Percentiles rank a stretch among this genome's conserved stretches.
Evolutionary conservation across 1,140 invertebrate genomes (phyloP).

Genomic region (Nixonia krombeini): DNA sequence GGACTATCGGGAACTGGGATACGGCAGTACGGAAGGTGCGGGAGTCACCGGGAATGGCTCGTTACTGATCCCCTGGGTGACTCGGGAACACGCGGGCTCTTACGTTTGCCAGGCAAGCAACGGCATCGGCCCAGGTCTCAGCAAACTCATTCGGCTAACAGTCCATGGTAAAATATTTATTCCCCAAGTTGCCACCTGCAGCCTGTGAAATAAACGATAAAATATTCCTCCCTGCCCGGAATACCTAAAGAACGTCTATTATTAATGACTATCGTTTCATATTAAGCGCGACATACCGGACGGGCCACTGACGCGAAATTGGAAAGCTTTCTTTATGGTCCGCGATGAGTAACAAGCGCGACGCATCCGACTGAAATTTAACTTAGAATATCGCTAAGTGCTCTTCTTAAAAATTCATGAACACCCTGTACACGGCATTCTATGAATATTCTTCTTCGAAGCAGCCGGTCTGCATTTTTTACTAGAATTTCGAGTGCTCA

Average conservation of each 20-base stretch:
- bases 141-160: slow-evolving; percentile 77
- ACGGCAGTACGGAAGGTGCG: slow-evolving; percentile 62
- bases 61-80: slow-evolving; percentile 72
- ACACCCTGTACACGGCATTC: background rate
- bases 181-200: slow-evolving; percentile 2
- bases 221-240: slow-evolving; percentile 24
- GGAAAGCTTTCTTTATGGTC: slow-evolving; percentile 18
- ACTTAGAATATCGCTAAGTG: background rate
- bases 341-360: slow-evolving; percentile 8
- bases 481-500: no score
- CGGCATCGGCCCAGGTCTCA: slow-evolving; percentile 76
- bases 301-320: slow-evolving; percentile 25
- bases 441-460: background rate
- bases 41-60: slow-evolving; percentile 72
- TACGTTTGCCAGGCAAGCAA: slow-evolving; percentile 78
- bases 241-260: slow-evolving; percentile 15
- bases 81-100: slow-evolving; percentile 74
- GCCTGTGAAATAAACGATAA: slow-evolving; percentile 24
- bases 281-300: slow-evolving; percentile 1
- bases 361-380: background rate
- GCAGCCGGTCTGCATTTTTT: no score
- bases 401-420: background rate
- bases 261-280: slow-evolving; percentile 10
- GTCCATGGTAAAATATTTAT: slow-evolving; percentile 76
- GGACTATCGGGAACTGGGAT: slow-evolving; percentile 66